Evolutionary conservation across 1,140 invertebrate species (phyloP), one percentile per base, ranked within the genome.

Genomic region (Sinella curviseta): DNA sequence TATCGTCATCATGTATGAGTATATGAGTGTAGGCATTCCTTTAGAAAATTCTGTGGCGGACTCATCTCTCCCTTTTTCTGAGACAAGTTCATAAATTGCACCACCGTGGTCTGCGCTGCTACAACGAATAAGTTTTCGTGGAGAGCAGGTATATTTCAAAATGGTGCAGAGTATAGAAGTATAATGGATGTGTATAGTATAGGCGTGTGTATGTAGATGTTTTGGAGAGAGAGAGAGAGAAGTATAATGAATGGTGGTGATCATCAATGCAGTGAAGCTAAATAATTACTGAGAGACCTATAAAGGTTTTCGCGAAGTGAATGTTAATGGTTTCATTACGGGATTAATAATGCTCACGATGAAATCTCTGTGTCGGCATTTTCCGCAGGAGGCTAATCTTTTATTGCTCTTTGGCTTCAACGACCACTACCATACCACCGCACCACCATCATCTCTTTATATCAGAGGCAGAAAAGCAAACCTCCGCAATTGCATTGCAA

Each of bases 321-420:
- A 70, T 70, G 65, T 33, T 70, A 70, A 70, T 70, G 65, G 57
- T 33, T 70, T 70, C 65, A 70, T 70, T 70, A 70, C 65, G 65
- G 65, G 65, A 70, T 70, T 70, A 70, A 70, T 70, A 70, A 70
- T 70, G 65, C 65, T 70, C 65, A 70, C 65, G 65, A 70, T 70
- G 65, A 70, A 70, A 70, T 70, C 65, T 70, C 65, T 70, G 65
- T 70, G 65, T 70, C 65, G 65, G 65, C 65, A 70, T 70, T 70
- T 70, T 70, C 65, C 31, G 65, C 65, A 70, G 65, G 65, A 70
- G 65, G 65, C 65, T 70, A 70, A 70, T 70, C 65, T 70, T 70
- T 70, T 70, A 70, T 70, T 70, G 65, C 65, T 33, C 65, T n/a
- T n/a, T 65, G 39, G 20, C 57, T 65, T 65, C 57, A 12, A 12